Percentiles rank a stretch among this genome's conserved stretches.
Evolutionary conservation across 2,113 vertebrate species (phyloP).

Genomic region (Gopherus flavomarginatus): DNA sequence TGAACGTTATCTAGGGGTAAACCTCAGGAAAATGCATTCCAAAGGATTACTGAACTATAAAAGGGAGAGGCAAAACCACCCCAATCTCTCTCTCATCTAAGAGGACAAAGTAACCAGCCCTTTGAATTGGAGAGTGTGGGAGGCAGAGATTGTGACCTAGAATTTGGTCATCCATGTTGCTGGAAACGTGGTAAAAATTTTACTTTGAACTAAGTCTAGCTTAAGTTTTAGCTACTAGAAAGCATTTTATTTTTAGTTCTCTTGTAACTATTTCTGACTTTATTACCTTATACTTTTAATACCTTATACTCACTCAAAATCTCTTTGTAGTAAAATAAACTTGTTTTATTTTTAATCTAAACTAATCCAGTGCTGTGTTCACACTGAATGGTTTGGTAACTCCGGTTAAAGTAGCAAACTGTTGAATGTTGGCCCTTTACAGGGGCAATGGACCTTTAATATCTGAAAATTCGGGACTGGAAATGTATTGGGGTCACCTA

Average conservation of each 20-base stretch:
- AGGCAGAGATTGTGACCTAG: neutral
- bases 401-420: neutral
- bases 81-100: neutral
- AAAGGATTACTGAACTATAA: neutral
- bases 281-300: neutral
- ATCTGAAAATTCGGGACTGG: neutral
- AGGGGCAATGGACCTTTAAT: too few species aligned
- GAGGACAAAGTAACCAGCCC: neutral
- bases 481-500: neutral
- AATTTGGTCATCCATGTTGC: neutral
- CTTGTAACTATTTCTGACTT: neutral
- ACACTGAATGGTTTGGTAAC: too few species aligned
- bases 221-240: neutral
- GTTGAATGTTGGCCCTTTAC: neutral
- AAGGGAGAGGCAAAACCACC: neutral
- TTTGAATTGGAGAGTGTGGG: neutral
- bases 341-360: neutral
- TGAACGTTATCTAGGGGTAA: neutral
- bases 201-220: neutral
- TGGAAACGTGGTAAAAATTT: neutral
- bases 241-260: neutral
- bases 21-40: neutral
- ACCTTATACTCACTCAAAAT: neutral
- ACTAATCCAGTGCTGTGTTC: too few species aligned
- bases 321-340: neutral